Percentiles rank a stretch among this genome's conserved stretches.
Conservation (phyloP, 2,888 invertebrate genomes). For the Diadegma fenestrale region DNA sequence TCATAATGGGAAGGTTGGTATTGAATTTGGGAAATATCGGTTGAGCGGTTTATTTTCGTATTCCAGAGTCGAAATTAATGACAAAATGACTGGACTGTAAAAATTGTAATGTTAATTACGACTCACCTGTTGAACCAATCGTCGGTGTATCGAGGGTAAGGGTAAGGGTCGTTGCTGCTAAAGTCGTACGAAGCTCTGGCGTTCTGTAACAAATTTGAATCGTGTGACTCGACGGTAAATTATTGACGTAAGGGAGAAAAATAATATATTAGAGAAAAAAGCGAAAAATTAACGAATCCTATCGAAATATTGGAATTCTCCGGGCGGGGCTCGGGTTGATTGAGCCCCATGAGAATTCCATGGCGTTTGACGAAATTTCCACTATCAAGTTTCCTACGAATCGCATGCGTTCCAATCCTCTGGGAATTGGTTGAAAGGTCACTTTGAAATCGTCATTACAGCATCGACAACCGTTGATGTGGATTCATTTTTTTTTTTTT, state of each 20-base stretch:
- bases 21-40: too few relatives aligned
- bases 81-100: background rate
- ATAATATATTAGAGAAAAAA: background rate
- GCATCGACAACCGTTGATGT: background rate
- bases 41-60: too few relatives aligned
- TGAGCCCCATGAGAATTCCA: background rate
- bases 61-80: background rate
- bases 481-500: background rate
- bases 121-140: conserved; percentile 99
- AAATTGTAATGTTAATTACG: background rate
- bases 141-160: conserved; percentile 99
- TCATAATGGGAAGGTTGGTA: too few relatives aligned
- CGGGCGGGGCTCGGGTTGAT: background rate
- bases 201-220: conserved; percentile 89
- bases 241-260: background rate
- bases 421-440: conserved; percentile 14
- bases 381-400: conserved; percentile 43
- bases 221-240: background rate
- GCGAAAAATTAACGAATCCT: background rate
- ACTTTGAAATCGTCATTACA: background rate
- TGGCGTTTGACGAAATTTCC: conserved; percentile 18
- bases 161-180: conserved; percentile 99
- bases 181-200: conserved; percentile 99
- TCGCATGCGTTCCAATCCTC: background rate
- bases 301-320: background rate